Evolutionary conservation across 1,140 invertebrate genomes (phyloP), one percentile per base, ranked within the genome.

Genomic region (Meteorus sp.): DNA sequence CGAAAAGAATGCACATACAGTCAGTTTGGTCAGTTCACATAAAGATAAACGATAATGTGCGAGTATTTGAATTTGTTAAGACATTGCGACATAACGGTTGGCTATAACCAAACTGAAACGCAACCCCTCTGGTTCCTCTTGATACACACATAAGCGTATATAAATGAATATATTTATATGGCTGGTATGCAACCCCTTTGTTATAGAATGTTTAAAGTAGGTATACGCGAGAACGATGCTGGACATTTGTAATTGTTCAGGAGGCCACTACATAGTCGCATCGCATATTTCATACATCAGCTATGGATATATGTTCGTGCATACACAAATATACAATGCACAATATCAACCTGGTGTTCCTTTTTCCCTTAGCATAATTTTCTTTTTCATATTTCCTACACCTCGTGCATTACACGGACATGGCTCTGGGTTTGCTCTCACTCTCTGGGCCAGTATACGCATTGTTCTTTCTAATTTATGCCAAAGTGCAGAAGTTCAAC

Each of bases 391-490:
- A n/a, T 20, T n/a, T n/a, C n/a, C n/a, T n/a, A n/a, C n/a, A n/a
- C n/a, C n/a, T n/a, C n/a, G n/a, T n/a, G n/a, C n/a, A n/a, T n/a
- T n/a, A n/a, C n/a, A n/a, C n/a, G 5, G 6, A 15, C 27, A 25
- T 11, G 13, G 29, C 17, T 13, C 52, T 33, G 41, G 9, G 17
- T 25, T 15, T 35, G 47, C 13, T 6, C 7, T 43, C n/a, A 44
- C 3, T 31, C 17, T 50, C n/a, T 41, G 7, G 29, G 27, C 45
- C 51, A 33, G 52, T 52, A 13, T n/a, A 22, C 41, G 43, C 41
- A 41, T 75, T 75, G 71, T 75, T 74, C 71, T 73, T 58, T 72
- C 62, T 71, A 75, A 75, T 75, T 73, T 74, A 74, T 74, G 70
- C 67, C 62, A 64, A 69, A 57, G n/a, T n/a, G n/a, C n/a, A n/a